These are phyloP conservation scores for Hypolimnas misippus DNA, from an alignment of 2,888 invertebrate species.

Conservation along the genomic window DNA sequence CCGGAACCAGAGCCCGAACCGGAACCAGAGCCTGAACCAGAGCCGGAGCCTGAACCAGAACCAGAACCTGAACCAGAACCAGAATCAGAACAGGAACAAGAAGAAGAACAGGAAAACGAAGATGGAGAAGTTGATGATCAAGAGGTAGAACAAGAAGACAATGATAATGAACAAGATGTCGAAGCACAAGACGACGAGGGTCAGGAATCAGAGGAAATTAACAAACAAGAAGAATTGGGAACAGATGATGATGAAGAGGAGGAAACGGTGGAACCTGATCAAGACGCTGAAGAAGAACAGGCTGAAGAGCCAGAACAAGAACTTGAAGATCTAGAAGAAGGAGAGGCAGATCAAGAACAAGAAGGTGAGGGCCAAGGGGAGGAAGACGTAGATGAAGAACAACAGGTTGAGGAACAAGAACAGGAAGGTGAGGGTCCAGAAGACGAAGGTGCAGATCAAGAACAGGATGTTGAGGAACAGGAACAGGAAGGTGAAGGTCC, in stretches of 20 bases:
- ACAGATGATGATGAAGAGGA: too few relatives aligned
- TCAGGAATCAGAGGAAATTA: too few relatives aligned
- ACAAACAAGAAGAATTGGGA: too few relatives aligned
- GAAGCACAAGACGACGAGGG: too few relatives aligned
- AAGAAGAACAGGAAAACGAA: not conserved
- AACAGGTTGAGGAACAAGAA: slow-evolving; percentile 47
- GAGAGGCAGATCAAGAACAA: too few relatives aligned
- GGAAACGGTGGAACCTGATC: too few relatives aligned
- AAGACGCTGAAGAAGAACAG: too few relatives aligned
- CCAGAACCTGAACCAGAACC: slow-evolving; percentile 45
- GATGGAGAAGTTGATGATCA: too few relatives aligned
- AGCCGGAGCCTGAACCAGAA: slow-evolving; percentile 42
- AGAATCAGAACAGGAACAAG: slow-evolving; percentile 61
- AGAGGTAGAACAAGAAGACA: slow-evolving; percentile 27
- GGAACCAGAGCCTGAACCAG: slow-evolving; percentile 61
- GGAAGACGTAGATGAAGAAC: not conserved
- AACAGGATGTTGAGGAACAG: slow-evolving; percentile 36
- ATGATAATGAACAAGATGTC: too few relatives aligned
- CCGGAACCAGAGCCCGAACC: slow-evolving; percentile 68
- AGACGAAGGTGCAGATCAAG: slow-evolving; percentile 50
- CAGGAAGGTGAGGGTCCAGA: slow-evolving; percentile 43
- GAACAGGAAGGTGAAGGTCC: slow-evolving; percentile 38
- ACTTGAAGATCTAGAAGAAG: slow-evolving; percentile 43
- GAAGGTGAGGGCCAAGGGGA: too few relatives aligned
- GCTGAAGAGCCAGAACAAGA: too few relatives aligned